A percentile compares a stretch with the other conserved stretches of the same genome.
Evolutionary conservation across 2,797 vertebrate species (phyloP).

Genomic region (Acanthis flammea): DNA sequence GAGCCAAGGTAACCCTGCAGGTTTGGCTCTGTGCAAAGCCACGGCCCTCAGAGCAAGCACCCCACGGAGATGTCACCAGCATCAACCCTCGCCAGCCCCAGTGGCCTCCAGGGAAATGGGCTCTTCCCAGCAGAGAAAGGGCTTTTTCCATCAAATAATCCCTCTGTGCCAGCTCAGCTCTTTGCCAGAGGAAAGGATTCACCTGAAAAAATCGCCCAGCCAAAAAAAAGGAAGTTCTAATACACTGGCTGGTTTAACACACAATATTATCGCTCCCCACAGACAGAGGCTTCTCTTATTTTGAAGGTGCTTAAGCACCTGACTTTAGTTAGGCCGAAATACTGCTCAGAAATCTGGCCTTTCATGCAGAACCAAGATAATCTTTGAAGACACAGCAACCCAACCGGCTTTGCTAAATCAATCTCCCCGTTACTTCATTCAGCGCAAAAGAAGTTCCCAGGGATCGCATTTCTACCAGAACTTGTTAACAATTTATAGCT

Average conservation of each 20-base stretch:
- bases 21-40: not conserved
- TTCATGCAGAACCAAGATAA: constrained; percentile 21
- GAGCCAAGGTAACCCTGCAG: not conserved
- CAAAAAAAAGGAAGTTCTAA: not conserved
- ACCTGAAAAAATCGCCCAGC: not conserved
- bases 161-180: not conserved
- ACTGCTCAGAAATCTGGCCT: not conserved
- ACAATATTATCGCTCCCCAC: constrained; percentile 25
- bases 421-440: not conserved
- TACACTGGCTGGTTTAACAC: not conserved
- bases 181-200: not conserved
- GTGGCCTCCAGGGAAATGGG: not conserved
- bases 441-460: not conserved
- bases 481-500: constrained; percentile 63
- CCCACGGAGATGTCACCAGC: not conserved
- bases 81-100: fast-evolving
- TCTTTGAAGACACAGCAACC: constrained; percentile 34
- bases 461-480: constrained; percentile 32
- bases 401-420: not conserved
- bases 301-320: constrained; percentile 37
- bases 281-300: constrained; percentile 17
- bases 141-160: not conserved
- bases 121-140: not conserved
- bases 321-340: not conserved
- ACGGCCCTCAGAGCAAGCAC: fast-evolving